Evolutionary conservation across 2,888 invertebrate genomes (phyloP).

Genomic region (Morpho achilles): DNA sequence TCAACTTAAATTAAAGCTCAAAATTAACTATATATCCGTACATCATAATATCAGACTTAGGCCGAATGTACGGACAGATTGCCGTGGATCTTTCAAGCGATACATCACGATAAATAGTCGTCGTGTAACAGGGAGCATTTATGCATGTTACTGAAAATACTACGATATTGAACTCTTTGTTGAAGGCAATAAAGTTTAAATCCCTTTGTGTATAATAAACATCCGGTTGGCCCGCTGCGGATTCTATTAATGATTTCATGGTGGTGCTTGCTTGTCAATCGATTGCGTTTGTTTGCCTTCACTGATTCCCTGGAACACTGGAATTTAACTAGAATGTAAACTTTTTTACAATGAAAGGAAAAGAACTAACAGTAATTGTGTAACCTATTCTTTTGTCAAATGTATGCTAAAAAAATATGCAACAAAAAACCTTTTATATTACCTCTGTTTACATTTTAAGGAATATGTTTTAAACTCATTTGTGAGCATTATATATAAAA

Average conservation of each 20-base stretch:
- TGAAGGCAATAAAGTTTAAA: background rate
- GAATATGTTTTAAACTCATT: too few relatives aligned
- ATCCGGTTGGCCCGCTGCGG: constrained; percentile 8
- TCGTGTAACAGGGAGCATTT: constrained; percentile 15
- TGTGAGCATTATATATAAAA: too few relatives aligned
- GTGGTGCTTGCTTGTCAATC: background rate
- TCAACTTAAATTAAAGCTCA: background rate
- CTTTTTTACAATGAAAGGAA: too few relatives aligned
- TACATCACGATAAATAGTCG: constrained; percentile 29
- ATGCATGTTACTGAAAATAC: constrained; percentile 6
- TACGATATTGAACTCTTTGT: constrained; percentile 7
- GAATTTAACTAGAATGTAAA: background rate
- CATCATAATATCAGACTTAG: constrained; percentile 14
- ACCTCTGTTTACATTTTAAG: too few relatives aligned
- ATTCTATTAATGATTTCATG: constrained; percentile 7
- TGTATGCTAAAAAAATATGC: too few relatives aligned
- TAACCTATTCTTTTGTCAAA: too few relatives aligned
- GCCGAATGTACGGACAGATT: constrained; percentile 20
- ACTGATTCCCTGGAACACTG: background rate
- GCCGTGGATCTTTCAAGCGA: constrained; percentile 27
- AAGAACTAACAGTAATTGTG: too few relatives aligned
- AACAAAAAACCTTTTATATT: too few relatives aligned
- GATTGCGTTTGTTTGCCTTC: background rate
- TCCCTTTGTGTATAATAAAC: background rate
- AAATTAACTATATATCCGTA: background rate